Base-by-base conservation (phyloP, 2,113 vertebrate genomes). In the Coreoperca whiteheadi region DNA sequence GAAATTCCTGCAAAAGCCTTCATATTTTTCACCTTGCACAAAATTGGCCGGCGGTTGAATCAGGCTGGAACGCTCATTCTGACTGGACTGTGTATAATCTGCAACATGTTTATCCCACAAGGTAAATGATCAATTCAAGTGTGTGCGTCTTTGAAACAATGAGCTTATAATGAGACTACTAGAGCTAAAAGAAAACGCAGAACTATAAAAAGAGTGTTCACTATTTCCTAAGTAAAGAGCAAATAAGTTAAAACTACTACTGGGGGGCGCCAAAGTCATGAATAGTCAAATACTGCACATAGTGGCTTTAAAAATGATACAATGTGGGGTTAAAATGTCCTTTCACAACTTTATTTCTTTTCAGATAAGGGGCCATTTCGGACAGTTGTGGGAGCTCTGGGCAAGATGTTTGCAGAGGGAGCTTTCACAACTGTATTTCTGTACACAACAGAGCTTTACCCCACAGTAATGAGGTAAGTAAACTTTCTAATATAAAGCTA, bases 1-100 rank as follows among this genome's bases (percentile, higher is more conserved):
- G 94, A 95, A 74, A 20, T 95, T 20, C 95, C 95, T 32, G 86
- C 79, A 7, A 94, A 95, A 86, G 12, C 65, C 1, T 10, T 89
- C 4, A 14, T 91, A 2, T 84, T 87, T 51, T 78, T 86, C 34
- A 65, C 46, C 4, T 21, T 94, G 30, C 46, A 91, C 34, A 93
- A 50, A 79, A 39, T 83, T 12, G 92, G 91, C 30, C 75, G 87
- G 54, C 85, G 86, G n/a, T 16, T 65, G n/a, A 84, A 1, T 87
- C 83, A 89, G 53, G 8, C 21, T 0, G 84, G 72, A 30, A 12
- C 12, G 1, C 85, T 89, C 6, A 0, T 67, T 61, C 6, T 92
- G 77, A 82, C 88, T 2, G 91, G 89, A 64, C 60, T 92, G 39
- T 88, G 86, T 59, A 57, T 93, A 23, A 57, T 88, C 30, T 77